Evolutionary conservation across 1,140 invertebrate genomes (phyloP).

Genomic region (Neuroterus valhalla): DNA sequence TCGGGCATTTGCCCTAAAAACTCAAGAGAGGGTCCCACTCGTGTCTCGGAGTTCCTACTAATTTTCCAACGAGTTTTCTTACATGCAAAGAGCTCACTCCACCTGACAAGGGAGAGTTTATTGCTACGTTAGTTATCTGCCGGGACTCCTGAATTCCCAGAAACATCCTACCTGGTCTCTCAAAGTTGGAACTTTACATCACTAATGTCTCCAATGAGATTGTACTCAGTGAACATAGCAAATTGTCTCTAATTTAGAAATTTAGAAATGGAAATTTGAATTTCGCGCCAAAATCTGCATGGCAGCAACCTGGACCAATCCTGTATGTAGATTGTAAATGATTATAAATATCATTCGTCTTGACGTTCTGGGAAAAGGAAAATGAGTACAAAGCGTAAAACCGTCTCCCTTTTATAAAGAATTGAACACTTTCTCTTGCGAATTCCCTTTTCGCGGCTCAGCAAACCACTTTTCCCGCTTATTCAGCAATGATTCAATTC

Average conservation of each 20-base stretch:
- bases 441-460: slow-evolving; percentile 60
- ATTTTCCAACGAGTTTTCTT: slow-evolving; percentile 25
- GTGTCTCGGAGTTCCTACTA: slow-evolving; percentile 17
- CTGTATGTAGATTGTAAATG: too few relatives aligned
- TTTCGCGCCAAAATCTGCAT: not conserved
- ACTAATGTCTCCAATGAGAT: not conserved
- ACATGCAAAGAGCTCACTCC: not conserved
- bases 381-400: slow-evolving; percentile 49
- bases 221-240: not conserved
- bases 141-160: not conserved
- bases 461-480: slow-evolving; percentile 72
- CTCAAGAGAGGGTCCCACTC: slow-evolving; percentile 24
- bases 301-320: not conserved
- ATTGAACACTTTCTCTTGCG: slow-evolving; percentile 55
- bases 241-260: not conserved
- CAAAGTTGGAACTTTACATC: not conserved
- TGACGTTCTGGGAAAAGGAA: not conserved
- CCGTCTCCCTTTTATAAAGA: slow-evolving; percentile 42
- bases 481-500: slow-evolving; percentile 77
- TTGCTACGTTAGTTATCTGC: slow-evolving; percentile 14
- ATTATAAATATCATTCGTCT: not conserved
- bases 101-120: slow-evolving; percentile 27
- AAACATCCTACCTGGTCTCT: slow-evolving; percentile 9
- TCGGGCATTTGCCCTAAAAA: slow-evolving; percentile 49
- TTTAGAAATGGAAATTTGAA: not conserved